Evolutionary conservation across 2,888 invertebrate genomes (phyloP).

Genomic region (Lasius platythorax): DNA sequence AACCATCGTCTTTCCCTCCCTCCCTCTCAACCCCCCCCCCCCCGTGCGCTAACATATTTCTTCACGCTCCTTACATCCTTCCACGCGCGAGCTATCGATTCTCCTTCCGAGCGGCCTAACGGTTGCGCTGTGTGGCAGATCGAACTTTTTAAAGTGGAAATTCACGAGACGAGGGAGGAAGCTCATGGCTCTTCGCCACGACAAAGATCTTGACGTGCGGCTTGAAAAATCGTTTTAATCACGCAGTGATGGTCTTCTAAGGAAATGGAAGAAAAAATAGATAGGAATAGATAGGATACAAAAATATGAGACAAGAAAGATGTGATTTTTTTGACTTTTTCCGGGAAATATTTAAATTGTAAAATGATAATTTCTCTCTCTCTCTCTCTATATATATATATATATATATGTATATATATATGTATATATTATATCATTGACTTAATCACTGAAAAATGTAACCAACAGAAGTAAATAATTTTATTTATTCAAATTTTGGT

Average conservation of each 20-base stretch:
- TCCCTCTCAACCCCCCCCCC: conserved; percentile 31
- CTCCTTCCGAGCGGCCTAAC: conserved; percentile 41
- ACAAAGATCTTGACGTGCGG: conserved; percentile 22
- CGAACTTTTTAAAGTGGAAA: conserved; percentile 52
- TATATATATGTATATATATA: neutral
- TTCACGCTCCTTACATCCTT: conserved; percentile 69
- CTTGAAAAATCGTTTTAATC: conserved; percentile 48
- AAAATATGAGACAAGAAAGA: neutral
- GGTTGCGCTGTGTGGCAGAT: conserved; percentile 35
- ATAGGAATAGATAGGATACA: neutral
- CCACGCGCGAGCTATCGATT: conserved; percentile 70
- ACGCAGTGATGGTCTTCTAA: neutral
- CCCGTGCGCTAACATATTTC: conserved; percentile 69
- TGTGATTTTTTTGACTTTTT: neutral
- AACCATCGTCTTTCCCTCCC: conserved; percentile 70
- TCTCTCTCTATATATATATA: too few species aligned
- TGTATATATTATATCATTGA: neutral
- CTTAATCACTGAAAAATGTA: neutral
- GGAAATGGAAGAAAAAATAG: neutral
- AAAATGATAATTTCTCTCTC: neutral
- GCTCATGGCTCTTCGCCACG: neutral
- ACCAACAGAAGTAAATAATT: neutral
- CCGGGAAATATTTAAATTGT: neutral
- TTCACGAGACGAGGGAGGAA: conserved; percentile 30
- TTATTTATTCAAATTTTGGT: neutral